Conservation (phyloP, 2,797 vertebrate genomes). For the Potorous gilbertii region DNA sequence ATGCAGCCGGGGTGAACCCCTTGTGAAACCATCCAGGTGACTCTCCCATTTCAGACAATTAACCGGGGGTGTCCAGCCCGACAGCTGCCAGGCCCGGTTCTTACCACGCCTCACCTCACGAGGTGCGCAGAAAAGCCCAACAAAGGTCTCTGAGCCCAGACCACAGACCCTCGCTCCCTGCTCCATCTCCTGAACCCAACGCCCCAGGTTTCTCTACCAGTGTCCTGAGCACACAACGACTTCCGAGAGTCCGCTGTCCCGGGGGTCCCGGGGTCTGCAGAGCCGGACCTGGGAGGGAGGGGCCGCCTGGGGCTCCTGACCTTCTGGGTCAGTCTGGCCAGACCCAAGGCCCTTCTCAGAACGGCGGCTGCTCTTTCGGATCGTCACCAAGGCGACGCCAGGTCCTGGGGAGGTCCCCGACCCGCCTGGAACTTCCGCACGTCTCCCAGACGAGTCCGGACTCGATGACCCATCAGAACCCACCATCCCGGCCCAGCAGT, state of each 20-base stretch:
- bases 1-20: not conserved
- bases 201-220: accelerated
- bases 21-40: not conserved
- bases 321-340: not conserved
- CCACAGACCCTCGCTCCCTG: not conserved
- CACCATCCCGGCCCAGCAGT: too few species aligned
- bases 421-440: too few species aligned
- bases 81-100: too few species aligned
- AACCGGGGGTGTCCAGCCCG: too few species aligned
- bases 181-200: not conserved
- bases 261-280: too few species aligned
- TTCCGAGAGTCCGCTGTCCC: not conserved
- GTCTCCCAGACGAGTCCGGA: too few species aligned
- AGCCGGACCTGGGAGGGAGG: too few species aligned
- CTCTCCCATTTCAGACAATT: not conserved
- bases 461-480: too few species aligned
- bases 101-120: not conserved
- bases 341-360: not conserved
- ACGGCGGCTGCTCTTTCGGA: not conserved
- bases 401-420: not conserved
- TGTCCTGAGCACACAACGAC: not conserved
- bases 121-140: not conserved
- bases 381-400: not conserved
- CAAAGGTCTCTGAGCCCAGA: not conserved
- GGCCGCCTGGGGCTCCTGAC: too few species aligned